Evolutionary conservation across 92 coral and sea anemone genomes (phyloP), one percentile per base, ranked within the genome.

Genomic region (Porites lobata): DNA sequence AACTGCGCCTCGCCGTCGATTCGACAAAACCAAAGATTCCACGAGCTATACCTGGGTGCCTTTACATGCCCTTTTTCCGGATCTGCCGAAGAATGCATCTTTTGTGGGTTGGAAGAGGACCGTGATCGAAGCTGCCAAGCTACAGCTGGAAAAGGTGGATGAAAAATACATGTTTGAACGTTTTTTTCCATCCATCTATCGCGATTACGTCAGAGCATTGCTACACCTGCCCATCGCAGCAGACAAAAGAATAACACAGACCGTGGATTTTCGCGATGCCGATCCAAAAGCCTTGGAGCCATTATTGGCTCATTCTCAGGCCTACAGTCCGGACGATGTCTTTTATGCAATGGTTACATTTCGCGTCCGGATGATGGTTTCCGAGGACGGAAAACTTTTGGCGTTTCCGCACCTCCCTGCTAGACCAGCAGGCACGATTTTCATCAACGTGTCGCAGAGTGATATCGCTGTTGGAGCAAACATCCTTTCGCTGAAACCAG

Each of bases 341-440:
- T 78, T 78, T 61, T 32, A 78, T 57, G 54, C 82, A 52, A 61
- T 78, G 82, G 71, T 64, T 5, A 47, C 18, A 8, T 78, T 61
- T 47, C 58, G 71, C n/a, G 54, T 18, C 1, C 6, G 7, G 43
- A 61, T 78, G 7, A 70, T 69, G 4, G 82, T 78, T 12, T 78
- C 82, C 9, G 1, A 8, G 7, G 15, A 57, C 12, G 81, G 81
- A 10, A 54, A 12, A 1, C 13, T 56, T 4, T 17, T 76, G 43
- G 81, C 81, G 7, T 57, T 76, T 3, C 81, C 52, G 18, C 50
- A 17, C 8, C 51, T 78, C 1, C 82, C 82, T 4, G 21, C 19
- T 7, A 47, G 53, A 43, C 26, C 22, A 38, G 7, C 12, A 15
- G 1, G 1, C 4, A 14, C 82, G 3, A 59, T 6, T 2, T 29